Evolutionary conservation across 2,888 invertebrate genomes (phyloP).

Genomic region (Fragum whitleyi): DNA sequence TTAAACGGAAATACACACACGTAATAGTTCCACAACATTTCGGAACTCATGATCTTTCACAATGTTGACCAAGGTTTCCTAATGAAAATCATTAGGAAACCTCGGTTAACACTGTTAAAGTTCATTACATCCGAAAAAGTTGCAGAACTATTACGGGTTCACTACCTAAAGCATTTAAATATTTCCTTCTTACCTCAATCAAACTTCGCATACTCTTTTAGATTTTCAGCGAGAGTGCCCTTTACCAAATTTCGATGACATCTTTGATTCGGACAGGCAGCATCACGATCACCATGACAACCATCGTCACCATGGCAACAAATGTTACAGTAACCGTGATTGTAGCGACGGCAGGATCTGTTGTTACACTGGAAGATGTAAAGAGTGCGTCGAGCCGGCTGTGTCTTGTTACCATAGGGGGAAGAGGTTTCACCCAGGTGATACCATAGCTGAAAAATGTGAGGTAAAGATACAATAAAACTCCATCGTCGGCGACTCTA

Average conservation of each 20-base stretch:
- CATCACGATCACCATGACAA: background rate
- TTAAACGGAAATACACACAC: too few relatives aligned
- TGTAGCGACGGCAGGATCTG: background rate
- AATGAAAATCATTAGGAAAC: too few relatives aligned
- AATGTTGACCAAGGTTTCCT: too few relatives aligned
- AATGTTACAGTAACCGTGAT: background rate
- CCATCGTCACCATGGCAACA: background rate
- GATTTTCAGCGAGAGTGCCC: background rate
- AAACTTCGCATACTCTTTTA: background rate
- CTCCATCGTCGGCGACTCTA: too few relatives aligned
- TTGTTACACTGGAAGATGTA: background rate
- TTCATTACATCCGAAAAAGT: too few relatives aligned
- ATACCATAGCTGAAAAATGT: background rate
- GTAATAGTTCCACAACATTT: too few relatives aligned
- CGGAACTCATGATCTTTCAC: too few relatives aligned
- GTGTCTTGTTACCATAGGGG: background rate
- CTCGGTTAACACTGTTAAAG: too few relatives aligned
- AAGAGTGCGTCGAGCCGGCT: background rate
- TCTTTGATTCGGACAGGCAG: background rate
- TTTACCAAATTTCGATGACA: background rate
- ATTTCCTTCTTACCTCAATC: too few relatives aligned
- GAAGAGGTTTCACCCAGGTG: background rate
- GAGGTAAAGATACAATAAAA: background rate
- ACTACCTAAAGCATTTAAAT: too few relatives aligned
- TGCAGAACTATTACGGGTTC: too few relatives aligned